Percentiles rank a stretch among this genome's conserved stretches.
Conservation (phyloP, 2,797 vertebrate genomes). For the Ceryle rudis region DNA sequence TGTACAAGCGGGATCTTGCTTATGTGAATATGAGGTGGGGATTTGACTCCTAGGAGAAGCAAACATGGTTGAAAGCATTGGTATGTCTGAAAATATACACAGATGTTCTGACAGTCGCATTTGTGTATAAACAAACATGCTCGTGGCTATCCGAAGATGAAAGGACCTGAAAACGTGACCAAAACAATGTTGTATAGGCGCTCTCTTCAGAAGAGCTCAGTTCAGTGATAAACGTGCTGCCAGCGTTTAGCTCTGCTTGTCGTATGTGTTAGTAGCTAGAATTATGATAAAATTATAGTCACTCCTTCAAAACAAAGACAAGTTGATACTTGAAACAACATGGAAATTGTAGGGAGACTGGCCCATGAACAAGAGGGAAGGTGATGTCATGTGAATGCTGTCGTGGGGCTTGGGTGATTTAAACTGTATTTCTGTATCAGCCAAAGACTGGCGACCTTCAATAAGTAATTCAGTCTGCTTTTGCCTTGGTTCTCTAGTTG, state of each 20-base stretch:
- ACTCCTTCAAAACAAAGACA: conserved; percentile 7
- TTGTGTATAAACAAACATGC: neutral
- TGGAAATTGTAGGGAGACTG: neutral
- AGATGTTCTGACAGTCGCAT: neutral
- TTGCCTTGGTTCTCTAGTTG: neutral
- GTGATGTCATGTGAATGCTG: neutral
- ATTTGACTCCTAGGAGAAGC: neutral
- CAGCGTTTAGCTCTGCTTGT: neutral
- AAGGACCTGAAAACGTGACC: neutral
- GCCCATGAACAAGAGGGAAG: neutral
- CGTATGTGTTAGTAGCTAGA: neutral
- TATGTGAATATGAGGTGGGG: neutral
- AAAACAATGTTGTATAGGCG: rapidly evolving
- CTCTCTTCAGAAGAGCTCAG: neutral
- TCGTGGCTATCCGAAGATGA: neutral
- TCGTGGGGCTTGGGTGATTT: neutral
- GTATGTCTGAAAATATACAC: neutral
- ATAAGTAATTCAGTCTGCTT: neutral
- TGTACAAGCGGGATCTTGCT: neutral
- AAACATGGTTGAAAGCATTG: neutral
- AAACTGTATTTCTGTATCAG: neutral
- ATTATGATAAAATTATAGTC: neutral
- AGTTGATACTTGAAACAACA: neutral
- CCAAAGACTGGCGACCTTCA: neutral
- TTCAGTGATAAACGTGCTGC: neutral